Evolutionary conservation across 1,140 invertebrate genomes (phyloP), one percentile per base, ranked within the genome.

Genomic region (Apis cerana): DNA sequence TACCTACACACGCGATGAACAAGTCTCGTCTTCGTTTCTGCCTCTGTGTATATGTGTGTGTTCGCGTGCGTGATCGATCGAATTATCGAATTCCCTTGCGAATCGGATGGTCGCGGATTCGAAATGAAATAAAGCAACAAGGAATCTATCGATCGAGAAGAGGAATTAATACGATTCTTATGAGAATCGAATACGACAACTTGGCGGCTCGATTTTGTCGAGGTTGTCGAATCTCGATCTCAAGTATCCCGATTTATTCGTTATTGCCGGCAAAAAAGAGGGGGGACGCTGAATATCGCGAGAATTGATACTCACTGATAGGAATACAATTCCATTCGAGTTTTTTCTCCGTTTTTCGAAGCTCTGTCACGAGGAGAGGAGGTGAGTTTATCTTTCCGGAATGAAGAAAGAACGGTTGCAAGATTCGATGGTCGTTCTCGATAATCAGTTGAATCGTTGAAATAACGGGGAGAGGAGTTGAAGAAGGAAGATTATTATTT

Each of bases 291-390:
- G 43, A 33, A 33, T 43, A 12, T 48, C 65, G 65, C 21, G 65
- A 68, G n/a, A 68, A 68, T 68, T 68, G 33, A 68, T 68, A n/a
- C 48, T 68, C 48, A 43, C 33, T 48, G 21, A 68, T 68, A 48
- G 65, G 21, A 12, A 21, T n/a, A 43, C 12, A 8, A 68, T 43
- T 13, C 2, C 43, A 7, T 33, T 2, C 62, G 21, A 48, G 43
- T 13, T 21, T 68, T 43, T 10, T 68, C 48, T n/a, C 65, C 0
- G 65, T 2, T 13, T 15, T 64, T 64, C 33, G 62, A 27, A 33
- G 9, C 27, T 11, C 1, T 4, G 11, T 13, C 11, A 17, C n/a
- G 43, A 19, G 64, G 17, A 21, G 13, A 11, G 64, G 5, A 3
- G 11, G 33, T 5, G 10, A 50, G 23, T 71, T 71, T 27, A 33